Conservation (phyloP, 2,888 invertebrate species). For the Buathra laborator region DNA sequence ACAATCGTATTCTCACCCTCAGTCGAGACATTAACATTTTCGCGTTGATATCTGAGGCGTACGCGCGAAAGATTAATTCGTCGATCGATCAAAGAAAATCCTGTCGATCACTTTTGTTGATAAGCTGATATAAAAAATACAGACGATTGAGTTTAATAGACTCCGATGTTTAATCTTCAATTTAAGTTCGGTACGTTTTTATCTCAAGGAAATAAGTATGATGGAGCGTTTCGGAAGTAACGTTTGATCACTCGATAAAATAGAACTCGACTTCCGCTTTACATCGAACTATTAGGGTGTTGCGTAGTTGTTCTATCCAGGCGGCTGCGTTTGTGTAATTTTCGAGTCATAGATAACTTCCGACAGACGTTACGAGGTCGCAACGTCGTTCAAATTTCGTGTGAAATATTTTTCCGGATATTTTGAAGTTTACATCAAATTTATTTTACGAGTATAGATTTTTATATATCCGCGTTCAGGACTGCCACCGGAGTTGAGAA, state of each 20-base stretch:
- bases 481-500: too few species aligned
- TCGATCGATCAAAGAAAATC: too few species aligned
- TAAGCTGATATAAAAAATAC: background rate
- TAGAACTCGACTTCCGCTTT: conserved; percentile 14
- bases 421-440: background rate
- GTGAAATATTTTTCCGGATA: background rate
- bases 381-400: background rate
- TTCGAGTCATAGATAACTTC: background rate
- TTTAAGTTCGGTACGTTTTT: background rate
- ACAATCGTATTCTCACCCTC: background rate
- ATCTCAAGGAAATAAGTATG: background rate
- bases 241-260: background rate
- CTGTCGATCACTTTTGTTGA: too few species aligned
- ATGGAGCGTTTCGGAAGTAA: conserved; percentile 23
- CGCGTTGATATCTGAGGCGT: background rate
- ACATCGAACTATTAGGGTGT: conserved; percentile 18
- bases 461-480: background rate
- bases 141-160: background rate
- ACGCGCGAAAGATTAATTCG: too few species aligned
- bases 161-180: background rate
- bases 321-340: conserved; percentile 21
- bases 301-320: background rate
- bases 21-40: background rate
- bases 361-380: conserved; percentile 4
- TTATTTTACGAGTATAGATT: background rate